Conservation (phyloP, 2,797 vertebrate species). For the Silurus lanzhouensis region DNA sequence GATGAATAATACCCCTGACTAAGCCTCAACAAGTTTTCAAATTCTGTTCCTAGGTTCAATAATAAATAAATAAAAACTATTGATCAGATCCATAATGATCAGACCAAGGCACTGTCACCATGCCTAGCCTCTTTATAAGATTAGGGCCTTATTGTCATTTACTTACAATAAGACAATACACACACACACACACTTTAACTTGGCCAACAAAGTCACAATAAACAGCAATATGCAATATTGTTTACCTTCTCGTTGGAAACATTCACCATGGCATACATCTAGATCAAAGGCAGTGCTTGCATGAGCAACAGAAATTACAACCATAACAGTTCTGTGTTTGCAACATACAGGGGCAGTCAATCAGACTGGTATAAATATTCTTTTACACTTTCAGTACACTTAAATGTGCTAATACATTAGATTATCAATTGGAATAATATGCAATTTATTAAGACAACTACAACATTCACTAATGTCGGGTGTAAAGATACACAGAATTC, state of each 20-base stretch:
- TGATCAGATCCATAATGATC: neutral
- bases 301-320: neutral
- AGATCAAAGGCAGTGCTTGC: neutral
- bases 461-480: no score
- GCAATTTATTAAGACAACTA: no score
- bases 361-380: neutral
- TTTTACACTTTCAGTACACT: neutral
- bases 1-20: conserved; percentile 37
- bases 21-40: conserved; percentile 29
- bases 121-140: neutral
- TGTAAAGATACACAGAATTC: no score
- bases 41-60: neutral
- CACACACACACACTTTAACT: neutral
- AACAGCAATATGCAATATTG: neutral
- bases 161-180: neutral
- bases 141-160: neutral
- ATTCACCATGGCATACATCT: neutral
- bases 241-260: neutral
- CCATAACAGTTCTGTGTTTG: neutral
- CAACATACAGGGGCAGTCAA: neutral
- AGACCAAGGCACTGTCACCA: neutral
- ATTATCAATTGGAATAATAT: no score
- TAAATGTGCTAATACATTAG: no score
- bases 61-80: neutral
- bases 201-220: neutral